phyloP scores from a whole-genome alignment of 2,113 vertebrate genomes.

The Actinemys pallida region DNA sequence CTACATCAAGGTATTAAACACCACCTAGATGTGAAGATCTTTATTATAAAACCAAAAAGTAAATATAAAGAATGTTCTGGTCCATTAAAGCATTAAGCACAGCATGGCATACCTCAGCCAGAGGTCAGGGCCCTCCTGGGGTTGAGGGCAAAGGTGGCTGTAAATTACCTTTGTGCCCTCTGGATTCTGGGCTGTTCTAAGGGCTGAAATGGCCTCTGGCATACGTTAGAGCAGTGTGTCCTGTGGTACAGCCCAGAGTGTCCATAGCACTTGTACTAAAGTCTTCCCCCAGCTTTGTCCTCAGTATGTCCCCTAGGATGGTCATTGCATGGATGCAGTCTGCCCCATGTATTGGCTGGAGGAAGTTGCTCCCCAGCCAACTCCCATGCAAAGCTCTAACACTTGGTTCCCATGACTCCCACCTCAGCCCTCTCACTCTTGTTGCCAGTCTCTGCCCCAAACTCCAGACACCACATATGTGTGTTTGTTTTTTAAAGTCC shows the following conservation, averaged over 20 bases:
- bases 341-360: neutral
- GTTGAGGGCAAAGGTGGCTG: neutral
- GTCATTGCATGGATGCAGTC: neutral
- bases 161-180: neutral
- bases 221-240: neutral
- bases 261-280: no score
- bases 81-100: neutral
- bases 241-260: no score
- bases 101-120: neutral
- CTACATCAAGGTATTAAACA: neutral
- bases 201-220: neutral
- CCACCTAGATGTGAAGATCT: fast-evolving
- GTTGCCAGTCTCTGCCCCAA: no score
- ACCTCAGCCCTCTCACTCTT: no score
- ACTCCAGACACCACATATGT: no score
- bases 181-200: no score
- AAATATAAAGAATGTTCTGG: neutral
- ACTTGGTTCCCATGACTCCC: neutral
- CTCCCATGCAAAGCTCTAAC: neutral
- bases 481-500: no score
- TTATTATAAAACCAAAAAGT: neutral
- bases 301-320: fast-evolving
- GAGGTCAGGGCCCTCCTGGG: neutral
- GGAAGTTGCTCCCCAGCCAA: neutral
- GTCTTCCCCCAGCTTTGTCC: neutral